These are phyloP conservation scores for Lasioglossum zephyrum DNA, from an alignment of 2,888 invertebrate genomes.

Conservation along the genomic window DNA sequence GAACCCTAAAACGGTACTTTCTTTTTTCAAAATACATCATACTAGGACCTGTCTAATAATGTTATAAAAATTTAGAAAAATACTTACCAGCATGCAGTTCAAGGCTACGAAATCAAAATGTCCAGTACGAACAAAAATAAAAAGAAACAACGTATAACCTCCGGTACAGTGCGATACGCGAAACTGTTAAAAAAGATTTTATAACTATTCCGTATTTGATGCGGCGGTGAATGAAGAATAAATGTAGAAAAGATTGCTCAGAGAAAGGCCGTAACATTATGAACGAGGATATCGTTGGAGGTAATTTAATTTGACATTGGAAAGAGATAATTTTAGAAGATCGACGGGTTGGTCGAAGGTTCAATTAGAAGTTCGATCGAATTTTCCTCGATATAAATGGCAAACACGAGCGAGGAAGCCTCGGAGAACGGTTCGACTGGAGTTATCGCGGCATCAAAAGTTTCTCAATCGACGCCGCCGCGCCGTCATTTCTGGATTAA, in stretches of 20 bases:
- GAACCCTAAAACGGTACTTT: neutral
- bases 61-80: neutral
- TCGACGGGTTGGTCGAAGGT: neutral
- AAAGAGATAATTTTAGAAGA: neutral
- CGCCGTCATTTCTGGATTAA: neutral
- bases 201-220: no score
- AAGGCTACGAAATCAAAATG: neutral
- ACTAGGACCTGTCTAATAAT: neutral
- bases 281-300: neutral
- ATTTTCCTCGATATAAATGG: neutral
- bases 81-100: neutral
- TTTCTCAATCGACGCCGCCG: neutral
- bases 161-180: neutral
- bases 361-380: neutral
- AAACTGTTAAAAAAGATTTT: neutral
- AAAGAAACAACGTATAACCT: neutral
- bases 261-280: neutral
- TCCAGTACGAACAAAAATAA: neutral
- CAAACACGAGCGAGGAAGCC: neutral
- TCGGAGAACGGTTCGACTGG: neutral
- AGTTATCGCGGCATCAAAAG: conserved; percentile 11
- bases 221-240: neutral
- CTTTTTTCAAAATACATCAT: neutral
- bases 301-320: neutral
- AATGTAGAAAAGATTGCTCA: neutral